A percentile compares a stretch with the other conserved stretches of the same genome.
Conservation (phyloP, 2,113 vertebrate genomes). For the Chaenocephalus aceratus region DNA sequence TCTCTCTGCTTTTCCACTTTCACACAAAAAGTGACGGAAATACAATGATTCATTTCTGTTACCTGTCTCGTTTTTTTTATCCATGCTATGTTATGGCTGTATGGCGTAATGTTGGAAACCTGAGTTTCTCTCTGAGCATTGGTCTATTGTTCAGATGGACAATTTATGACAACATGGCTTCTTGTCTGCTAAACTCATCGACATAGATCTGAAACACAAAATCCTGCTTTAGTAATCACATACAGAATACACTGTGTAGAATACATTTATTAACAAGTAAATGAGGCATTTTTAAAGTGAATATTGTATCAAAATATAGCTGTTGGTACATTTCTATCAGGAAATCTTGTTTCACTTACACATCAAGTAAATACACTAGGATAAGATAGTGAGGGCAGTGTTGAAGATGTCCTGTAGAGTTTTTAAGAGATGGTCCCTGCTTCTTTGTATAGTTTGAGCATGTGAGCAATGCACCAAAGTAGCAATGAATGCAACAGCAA, state of each 20-base stretch:
- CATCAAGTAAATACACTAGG: background rate
- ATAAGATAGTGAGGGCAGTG: background rate
- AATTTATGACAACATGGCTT: background rate
- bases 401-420: slow-evolving; percentile 4
- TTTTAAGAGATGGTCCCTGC: background rate
- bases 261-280: slow-evolving; percentile 85
- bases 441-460: background rate
- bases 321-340: slow-evolving; percentile 63
- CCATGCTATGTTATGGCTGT: background rate
- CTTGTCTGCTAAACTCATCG: slow-evolving; percentile 3
- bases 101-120: background rate
- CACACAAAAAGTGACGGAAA: slow-evolving; percentile 20
- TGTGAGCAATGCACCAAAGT: background rate
- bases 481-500: background rate
- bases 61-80: background rate
- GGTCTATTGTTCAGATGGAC: background rate
- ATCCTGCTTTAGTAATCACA: background rate
- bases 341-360: slow-evolving; percentile 82
- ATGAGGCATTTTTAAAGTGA: slow-evolving; percentile 84
- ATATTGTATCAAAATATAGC: slow-evolving; percentile 90
- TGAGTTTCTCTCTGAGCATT: background rate
- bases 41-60: slow-evolving; percentile 5
- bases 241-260: slow-evolving; percentile 75
- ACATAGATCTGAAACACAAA: background rate
- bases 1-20: background rate